phyloP scores from a whole-genome alignment of 2,797 vertebrate genomes.

The Sandelia bainsii region DNA sequence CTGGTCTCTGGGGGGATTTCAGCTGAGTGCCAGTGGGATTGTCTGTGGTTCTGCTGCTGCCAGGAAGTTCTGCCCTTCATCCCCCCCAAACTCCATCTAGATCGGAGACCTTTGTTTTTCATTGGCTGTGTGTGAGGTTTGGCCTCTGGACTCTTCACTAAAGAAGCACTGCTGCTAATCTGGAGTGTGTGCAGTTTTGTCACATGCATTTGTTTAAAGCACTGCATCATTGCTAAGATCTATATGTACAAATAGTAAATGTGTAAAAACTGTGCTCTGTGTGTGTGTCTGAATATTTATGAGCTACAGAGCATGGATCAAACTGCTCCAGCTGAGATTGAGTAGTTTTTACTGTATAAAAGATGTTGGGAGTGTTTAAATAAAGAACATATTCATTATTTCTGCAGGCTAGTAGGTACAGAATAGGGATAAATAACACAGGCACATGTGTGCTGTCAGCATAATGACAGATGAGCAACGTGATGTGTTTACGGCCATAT shows the following conservation, averaged over 20 bases:
- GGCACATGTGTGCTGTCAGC: neutral
- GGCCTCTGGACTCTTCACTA: conserved; percentile 27
- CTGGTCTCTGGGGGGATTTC: conserved; percentile 34
- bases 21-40: conserved; percentile 34
- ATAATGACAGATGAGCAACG: conserved; percentile 11
- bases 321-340: conserved; percentile 6
- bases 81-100: conserved; percentile 40
- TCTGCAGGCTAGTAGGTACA: neutral
- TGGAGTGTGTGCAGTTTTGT: conserved; percentile 11
- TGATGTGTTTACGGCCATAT: conserved; percentile 49
- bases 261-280: neutral
- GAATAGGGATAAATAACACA: conserved; percentile 17
- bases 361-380: conserved; percentile 11
- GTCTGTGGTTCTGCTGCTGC: conserved; percentile 37
- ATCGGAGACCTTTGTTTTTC: conserved; percentile 47
- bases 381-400: conserved; percentile 23
- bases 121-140: conserved; percentile 54
- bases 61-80: conserved; percentile 44
- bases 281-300: conserved; percentile 17
- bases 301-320: conserved; percentile 3
- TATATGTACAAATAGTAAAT: neutral
- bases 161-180: conserved; percentile 18
- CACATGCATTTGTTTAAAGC: neutral
- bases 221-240: neutral
- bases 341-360: conserved; percentile 8